phyloP scores from a whole-genome alignment of 1,140 invertebrate species.

The Ephestia elutella region DNA sequence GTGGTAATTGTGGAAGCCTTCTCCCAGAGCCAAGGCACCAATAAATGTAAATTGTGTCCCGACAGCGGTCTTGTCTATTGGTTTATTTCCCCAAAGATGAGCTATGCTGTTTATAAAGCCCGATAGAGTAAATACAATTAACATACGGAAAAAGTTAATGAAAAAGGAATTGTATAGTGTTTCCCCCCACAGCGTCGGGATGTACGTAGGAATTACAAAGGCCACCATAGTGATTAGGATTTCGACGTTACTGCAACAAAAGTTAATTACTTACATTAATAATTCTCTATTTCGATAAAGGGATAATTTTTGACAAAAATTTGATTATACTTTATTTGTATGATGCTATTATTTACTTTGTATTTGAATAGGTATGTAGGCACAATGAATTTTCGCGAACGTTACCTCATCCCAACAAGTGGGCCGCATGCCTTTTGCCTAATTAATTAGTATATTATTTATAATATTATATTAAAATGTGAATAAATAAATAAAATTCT shows the following conservation, averaged over 20 bases:
- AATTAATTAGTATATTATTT: too few relatives aligned
- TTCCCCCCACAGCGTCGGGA: background rate
- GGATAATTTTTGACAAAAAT: too few relatives aligned
- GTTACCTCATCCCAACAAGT: too few relatives aligned
- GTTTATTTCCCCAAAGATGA: background rate
- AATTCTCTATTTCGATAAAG: too few relatives aligned
- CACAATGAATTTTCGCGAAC: too few relatives aligned
- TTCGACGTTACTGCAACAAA: background rate
- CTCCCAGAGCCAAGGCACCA: background rate
- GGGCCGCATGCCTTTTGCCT: too few relatives aligned
- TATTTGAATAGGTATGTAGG: too few relatives aligned
- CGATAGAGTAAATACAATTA: background rate
- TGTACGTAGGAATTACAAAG: background rate
- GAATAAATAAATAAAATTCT: too few relatives aligned
- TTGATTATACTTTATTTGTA: too few relatives aligned
- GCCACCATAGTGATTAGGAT: background rate
- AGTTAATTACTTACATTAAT: too few relatives aligned
- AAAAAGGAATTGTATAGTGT: background rate
- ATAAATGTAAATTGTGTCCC: background rate
- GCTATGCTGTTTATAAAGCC: conserved; percentile 1
- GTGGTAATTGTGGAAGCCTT: conserved; percentile 14
- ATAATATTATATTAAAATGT: too few relatives aligned
- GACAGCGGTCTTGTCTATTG: background rate
- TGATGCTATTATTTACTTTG: too few relatives aligned
- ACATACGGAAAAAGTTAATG: background rate